Base-by-base conservation (phyloP, 2,797 vertebrate genomes). In the Poecilia wingei region DNA sequence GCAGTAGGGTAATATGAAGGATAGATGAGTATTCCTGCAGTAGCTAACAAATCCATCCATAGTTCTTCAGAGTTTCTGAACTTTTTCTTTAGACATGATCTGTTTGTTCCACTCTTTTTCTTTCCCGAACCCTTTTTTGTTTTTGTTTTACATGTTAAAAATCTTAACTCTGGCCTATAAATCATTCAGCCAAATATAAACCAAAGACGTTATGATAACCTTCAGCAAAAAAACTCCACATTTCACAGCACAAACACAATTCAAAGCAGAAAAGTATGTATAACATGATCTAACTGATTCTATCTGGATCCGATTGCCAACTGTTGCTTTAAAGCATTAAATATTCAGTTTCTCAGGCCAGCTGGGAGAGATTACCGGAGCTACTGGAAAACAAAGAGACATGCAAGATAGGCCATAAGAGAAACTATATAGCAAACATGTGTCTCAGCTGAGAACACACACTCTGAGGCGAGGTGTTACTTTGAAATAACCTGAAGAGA, bases 1-100 rank as follows among this genome's bases (percentile, higher is more conserved):
- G 36, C 5, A 68, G 64, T 12, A 68, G 36, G 36, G 22, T 2
- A 39, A 20, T 43, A 16, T 22, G 36, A 36, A 36, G 61, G 1
- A 69, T n/a, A 70, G 68, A 70, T 45, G 6, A 45, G 68, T 28
- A 45, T 70, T 70, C 12, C 68, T 14, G 68, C 41, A n/a, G 68
- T 9, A 45, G 41, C 25, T 43, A 16, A n/a, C 25, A n/a, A 45
- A 70, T 70, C 41, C 68, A 28, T 45, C 41, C 25, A 45, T 9
- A 70, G 41, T 3, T 43, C 41, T n/a, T 70, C 41, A 68, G 22
- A 41, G 9, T 22, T 70, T 43, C 13, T 43, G 5, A 45, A 25
- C 12, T 45, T 28, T 45, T 45, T 28, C 41, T 70, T n/a, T 16
- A 16, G 4, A 25, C 64, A 41, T 13, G 9, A 22, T 14, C 22